A percentile compares a stretch with the other conserved stretches of the same genome.
phyloP scores from a whole-genome alignment of 2,888 invertebrate species.

The Chrysolina oricalcia region DNA sequence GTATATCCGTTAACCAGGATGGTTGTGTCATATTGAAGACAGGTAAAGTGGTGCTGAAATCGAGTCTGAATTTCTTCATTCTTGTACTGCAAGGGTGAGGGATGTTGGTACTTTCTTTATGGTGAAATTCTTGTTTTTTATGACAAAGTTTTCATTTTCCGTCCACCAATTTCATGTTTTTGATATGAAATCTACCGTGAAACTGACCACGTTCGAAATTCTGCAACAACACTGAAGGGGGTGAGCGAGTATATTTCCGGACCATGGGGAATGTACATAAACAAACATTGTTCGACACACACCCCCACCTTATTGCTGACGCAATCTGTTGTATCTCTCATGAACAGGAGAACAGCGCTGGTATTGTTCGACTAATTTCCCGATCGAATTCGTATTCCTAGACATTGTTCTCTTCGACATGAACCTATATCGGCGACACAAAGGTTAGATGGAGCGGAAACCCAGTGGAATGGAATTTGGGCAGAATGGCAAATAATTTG shows the following conservation, averaged over 20 bases:
- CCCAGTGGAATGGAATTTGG: not conserved
- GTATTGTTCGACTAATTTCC: constrained; percentile 5
- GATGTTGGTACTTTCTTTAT: too few relatives aligned
- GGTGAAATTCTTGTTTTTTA: too few relatives aligned
- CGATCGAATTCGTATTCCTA: not conserved
- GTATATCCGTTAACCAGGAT: too few relatives aligned
- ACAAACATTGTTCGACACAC: not conserved
- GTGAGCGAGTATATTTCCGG: not conserved
- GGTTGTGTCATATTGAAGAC: too few relatives aligned
- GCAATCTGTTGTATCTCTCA: not conserved
- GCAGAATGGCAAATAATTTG: not conserved
- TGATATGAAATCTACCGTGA: not conserved
- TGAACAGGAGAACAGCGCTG: not conserved
- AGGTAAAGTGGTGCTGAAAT: too few relatives aligned
- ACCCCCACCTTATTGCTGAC: not conserved
- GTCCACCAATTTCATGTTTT: too few relatives aligned
- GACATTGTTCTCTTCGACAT: not conserved
- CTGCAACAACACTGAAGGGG: not conserved
- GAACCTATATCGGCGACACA: not conserved
- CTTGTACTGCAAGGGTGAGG: too few relatives aligned
- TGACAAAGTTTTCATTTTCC: too few relatives aligned
- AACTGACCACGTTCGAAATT: not conserved
- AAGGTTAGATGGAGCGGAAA: not conserved
- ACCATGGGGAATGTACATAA: not conserved
- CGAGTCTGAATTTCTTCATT: too few relatives aligned